Evolutionary conservation across 2,797 vertebrate species (phyloP).

Genomic region (Protonibea diacanthus): DNA sequence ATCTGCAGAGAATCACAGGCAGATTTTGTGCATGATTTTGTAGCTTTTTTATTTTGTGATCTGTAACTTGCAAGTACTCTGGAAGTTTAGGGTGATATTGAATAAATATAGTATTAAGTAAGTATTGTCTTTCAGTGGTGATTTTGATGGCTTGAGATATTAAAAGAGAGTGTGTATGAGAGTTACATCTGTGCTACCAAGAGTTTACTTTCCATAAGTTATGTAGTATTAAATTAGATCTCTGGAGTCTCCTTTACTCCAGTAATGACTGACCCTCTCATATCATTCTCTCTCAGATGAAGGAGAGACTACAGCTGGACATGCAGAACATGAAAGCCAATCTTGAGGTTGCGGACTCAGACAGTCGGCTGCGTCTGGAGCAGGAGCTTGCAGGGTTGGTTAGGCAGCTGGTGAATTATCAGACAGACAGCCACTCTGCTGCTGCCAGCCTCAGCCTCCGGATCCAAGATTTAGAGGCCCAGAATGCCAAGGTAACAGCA

Average conservation of each 20-base stretch:
- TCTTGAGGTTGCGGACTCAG: constrained; percentile 23
- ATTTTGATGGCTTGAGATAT: not conserved
- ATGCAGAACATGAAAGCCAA: constrained; percentile 45
- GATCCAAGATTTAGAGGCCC: constrained; percentile 65
- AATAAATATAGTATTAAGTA: no score
- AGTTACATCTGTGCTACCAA: not conserved
- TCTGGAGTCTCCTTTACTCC: not conserved
- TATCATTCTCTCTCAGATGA: constrained; percentile 52
- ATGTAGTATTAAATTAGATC: not conserved
- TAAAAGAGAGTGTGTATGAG: not conserved
- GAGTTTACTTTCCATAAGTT: not conserved
- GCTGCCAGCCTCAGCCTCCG: constrained; percentile 40
- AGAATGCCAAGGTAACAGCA: constrained; percentile 64
- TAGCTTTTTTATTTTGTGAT: not conserved
- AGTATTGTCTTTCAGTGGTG: no score
- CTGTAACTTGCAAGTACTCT: not conserved
- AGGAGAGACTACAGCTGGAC: constrained; percentile 52
- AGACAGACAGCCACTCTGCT: constrained; percentile 33
- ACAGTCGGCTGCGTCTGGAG: constrained; percentile 48
- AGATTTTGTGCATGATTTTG: not conserved
- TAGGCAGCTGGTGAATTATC: constrained; percentile 45
- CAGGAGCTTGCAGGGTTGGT: constrained; percentile 42
- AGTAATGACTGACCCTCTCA: not conserved
- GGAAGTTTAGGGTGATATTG: not conserved
- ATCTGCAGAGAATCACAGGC: constrained; percentile 7